Evolutionary conservation across 2,888 invertebrate species (phyloP).

Genomic region (Nemotelus nigrinus): DNA sequence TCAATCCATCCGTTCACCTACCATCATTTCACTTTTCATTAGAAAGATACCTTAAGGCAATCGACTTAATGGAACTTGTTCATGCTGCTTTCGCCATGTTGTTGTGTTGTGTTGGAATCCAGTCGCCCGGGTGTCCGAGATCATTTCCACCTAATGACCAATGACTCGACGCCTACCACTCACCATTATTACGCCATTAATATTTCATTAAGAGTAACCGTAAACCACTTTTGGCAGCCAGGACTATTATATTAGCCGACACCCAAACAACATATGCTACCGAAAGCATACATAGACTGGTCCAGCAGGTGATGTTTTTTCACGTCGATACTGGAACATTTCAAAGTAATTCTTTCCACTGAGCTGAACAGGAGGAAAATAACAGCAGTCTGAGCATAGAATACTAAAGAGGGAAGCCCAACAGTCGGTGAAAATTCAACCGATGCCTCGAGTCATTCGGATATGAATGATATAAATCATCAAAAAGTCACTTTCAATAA

Average conservation of each 20-base stretch:
- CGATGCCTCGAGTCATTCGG: not conserved
- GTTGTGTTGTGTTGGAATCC: not conserved
- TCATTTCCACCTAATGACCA: slow-evolving; percentile 39
- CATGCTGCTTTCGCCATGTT: no score
- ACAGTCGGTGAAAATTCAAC: not conserved
- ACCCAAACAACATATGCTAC: not conserved
- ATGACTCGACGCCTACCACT: slow-evolving; percentile 27
- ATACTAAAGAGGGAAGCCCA: no score
- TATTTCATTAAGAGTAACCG: slow-evolving; percentile 43
- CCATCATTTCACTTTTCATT: slow-evolving; percentile 7
- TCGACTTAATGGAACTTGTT: slow-evolving; percentile 37
- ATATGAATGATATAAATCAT: slow-evolving; percentile 45
- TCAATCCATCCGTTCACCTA: not conserved
- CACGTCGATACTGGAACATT: not conserved
- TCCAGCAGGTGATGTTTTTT: slow-evolving; percentile 9
- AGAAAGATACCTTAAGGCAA: slow-evolving; percentile 27
- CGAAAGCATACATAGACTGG: not conserved
- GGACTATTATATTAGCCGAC: slow-evolving; percentile 19
- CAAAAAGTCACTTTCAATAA: slow-evolving; percentile 45
- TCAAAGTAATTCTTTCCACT: not conserved
- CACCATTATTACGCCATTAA: slow-evolving; percentile 41
- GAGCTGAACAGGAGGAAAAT: not conserved
- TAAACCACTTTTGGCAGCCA: slow-evolving; percentile 38
- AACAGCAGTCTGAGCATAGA: not conserved
- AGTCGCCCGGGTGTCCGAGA: not conserved